These are phyloP conservation scores for Drosophila auraria DNA, from an alignment of 1,140 invertebrate genomes.

Conservation along the genomic window DNA sequence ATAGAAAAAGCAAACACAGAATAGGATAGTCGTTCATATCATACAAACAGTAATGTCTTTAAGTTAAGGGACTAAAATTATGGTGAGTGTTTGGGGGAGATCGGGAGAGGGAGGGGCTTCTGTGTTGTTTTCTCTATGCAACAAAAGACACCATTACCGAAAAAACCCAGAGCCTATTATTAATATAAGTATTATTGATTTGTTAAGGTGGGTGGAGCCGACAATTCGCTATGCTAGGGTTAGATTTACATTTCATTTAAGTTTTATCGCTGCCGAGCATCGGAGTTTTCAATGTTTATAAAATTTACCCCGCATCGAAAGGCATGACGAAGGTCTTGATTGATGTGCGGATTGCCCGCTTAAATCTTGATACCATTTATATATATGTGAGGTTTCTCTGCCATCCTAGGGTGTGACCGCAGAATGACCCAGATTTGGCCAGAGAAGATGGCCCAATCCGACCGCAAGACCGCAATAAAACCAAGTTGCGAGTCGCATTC, in stretches of 20 bases:
- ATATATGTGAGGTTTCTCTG: conserved; percentile 20
- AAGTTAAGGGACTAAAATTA: conserved; percentile 26
- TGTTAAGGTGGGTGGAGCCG: conserved; percentile 19
- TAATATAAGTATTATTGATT: conserved; percentile 15
- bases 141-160: conserved; percentile 20
- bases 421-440: conserved; percentile 38
- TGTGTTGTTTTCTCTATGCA: conserved; percentile 60
- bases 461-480: conserved; percentile 39
- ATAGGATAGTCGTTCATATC: conserved; percentile 71
- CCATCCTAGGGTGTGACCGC: conserved; percentile 32
- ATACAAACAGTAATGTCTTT: conserved; percentile 54
- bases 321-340: conserved; percentile 43
- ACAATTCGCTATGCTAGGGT: neutral
- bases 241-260: conserved; percentile 26
- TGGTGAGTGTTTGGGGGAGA: neutral
- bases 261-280: conserved; percentile 28
- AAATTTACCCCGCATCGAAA: conserved; percentile 39
- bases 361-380: conserved; percentile 17
- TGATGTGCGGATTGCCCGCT: conserved; percentile 38
- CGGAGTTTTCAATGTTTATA: conserved; percentile 15
- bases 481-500: conserved; percentile 25
- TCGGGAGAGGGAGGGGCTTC: conserved; percentile 22
- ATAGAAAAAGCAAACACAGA: conserved; percentile 80
- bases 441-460: conserved; percentile 33
- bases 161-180: neutral